Base-by-base conservation (phyloP, 2,797 vertebrate genomes). In the Xiphorhynchus erythropygius region DNA sequence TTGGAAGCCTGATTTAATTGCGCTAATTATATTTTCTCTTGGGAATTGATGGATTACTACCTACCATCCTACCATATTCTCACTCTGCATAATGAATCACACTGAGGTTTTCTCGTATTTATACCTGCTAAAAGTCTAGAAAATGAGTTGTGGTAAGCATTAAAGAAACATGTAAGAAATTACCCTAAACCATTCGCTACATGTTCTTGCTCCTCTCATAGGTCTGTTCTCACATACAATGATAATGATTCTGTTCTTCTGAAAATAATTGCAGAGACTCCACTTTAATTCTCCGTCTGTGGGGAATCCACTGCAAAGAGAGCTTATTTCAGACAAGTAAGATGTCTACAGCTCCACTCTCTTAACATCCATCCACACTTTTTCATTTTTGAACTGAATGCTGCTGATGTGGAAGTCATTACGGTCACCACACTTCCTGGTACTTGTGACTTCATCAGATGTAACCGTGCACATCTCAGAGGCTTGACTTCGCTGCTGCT, bases 1-100 rank as follows among this genome's bases (percentile, higher is more conserved):
- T 93, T 87, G 89, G 63, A 89, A 91, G 74, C 83, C 75, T 94
- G 95, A 94, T 95, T 97, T 97, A 96, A 95, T 94, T 96, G 91
- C 2, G 0, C 83, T 97, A 90, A 96, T 96, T 96, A 93, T 95
- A 56, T 95, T 96, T 94, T 96, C 95, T 89, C 76, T 78, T 84
- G 96, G 91, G 95, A 95, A 63, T 56, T 96, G 91, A 94, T 89
- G 90, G 81, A 93, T 97, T 94, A 39, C 77, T 74, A 76, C 83
- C 87, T 84, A 92, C 76, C 55, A 39, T 84, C 87, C 84, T 84
- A 92, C 79, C 59, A 35, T 84, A 68, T 88, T 91, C 70, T 81
- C 2, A 16, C 77, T 77, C 70, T 87, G 84, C 0, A 0, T 90
- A 89, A 94, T 95, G 85, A 95, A 70, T 95, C 71, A 87, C 52